These are phyloP conservation scores for Serrognathus titanus DNA, from an alignment of 2,888 invertebrate genomes.

Conservation along the genomic window DNA sequence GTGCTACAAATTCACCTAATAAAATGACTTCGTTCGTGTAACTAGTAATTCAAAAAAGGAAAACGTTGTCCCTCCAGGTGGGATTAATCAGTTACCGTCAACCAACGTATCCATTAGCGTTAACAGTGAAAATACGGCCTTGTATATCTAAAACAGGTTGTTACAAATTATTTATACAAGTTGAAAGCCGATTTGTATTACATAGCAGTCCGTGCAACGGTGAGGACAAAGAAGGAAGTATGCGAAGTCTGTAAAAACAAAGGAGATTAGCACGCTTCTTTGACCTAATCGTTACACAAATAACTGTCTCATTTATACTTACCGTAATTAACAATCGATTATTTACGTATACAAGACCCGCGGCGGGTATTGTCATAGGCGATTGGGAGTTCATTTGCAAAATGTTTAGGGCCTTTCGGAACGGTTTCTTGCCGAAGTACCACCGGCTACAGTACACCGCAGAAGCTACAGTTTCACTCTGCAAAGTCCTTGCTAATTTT, in stretches of 20 bases:
- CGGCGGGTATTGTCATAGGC: conserved; percentile 9
- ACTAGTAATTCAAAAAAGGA: too few relatives aligned
- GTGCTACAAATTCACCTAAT: too few relatives aligned
- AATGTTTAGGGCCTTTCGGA: conserved; percentile 10
- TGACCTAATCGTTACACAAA: too few relatives aligned
- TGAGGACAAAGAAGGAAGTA: too few relatives aligned
- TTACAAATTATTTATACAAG: too few relatives aligned
- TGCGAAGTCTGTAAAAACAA: too few relatives aligned
- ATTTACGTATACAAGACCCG: conserved; percentile 13
- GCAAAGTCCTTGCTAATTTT: neutral
- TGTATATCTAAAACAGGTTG: conserved; percentile 10
- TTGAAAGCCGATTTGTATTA: neutral
- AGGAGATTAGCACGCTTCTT: too few relatives aligned
- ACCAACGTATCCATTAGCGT: neutral
- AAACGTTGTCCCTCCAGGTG: too few relatives aligned
- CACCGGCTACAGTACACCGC: conserved; percentile 14
- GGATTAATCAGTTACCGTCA: too few relatives aligned
- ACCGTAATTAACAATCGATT: conserved; percentile 19
- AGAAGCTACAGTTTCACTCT: conserved; percentile 16
- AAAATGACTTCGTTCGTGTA: too few relatives aligned
- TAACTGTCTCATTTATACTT: neutral
- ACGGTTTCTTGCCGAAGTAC: conserved; percentile 15
- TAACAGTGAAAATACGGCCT: conserved; percentile 12
- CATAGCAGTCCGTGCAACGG: too few relatives aligned
- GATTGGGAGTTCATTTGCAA: conserved; percentile 16